These are phyloP conservation scores for Paramormyrops hopkinsi DNA, from an alignment of 2,797 vertebrate species.

Conservation along the genomic window DNA sequence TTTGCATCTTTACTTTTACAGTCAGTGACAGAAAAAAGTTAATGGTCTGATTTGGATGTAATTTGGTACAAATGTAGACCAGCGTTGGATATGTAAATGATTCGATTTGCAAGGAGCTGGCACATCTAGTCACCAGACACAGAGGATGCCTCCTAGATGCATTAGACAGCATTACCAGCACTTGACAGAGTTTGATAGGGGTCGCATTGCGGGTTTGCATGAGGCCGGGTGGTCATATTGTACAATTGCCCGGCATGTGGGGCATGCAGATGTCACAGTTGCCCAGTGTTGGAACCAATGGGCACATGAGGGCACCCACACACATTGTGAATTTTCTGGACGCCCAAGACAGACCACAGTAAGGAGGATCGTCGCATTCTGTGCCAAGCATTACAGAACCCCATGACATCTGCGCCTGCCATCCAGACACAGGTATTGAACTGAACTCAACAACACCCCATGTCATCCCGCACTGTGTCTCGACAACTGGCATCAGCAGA, in stretches of 20 bases:
- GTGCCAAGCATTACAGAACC: background rate
- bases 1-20: background rate
- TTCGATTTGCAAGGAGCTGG: background rate
- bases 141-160: background rate
- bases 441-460: background rate
- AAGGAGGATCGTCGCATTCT: background rate
- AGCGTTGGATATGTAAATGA: background rate
- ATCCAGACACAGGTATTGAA: background rate
- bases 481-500: background rate
- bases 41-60: background rate
- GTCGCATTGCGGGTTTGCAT: background rate
- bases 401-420: background rate
- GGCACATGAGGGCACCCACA: background rate
- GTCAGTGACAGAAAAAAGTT: background rate
- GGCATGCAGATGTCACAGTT: background rate
- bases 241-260: background rate
- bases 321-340: background rate
- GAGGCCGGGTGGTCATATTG: background rate
- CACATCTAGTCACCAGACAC: background rate
- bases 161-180: background rate
- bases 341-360: background rate
- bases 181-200: background rate
- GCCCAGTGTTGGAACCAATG: background rate
- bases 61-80: background rate
- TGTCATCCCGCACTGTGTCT: background rate